Percentiles rank a stretch among this genome's conserved stretches.
phyloP scores from a whole-genome alignment of 2,797 vertebrate species.

The Amblyraja radiata region DNA sequence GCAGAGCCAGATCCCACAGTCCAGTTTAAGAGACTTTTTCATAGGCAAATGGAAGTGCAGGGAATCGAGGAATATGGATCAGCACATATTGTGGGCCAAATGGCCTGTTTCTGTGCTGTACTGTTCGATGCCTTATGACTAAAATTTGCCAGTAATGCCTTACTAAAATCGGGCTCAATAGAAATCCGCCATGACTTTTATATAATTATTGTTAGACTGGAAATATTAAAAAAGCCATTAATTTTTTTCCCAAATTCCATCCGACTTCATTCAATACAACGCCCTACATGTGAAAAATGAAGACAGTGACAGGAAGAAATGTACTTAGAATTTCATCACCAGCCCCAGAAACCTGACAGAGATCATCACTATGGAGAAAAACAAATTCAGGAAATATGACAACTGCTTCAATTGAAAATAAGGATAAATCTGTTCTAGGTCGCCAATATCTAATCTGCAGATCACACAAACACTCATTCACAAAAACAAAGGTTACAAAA shows the following conservation, averaged over 20 bases:
- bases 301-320: neutral
- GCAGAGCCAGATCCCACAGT: no score
- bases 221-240: neutral
- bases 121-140: no score
- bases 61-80: no score
- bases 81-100: no score
- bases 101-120: no score
- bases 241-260: neutral
- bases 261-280: neutral
- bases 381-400: neutral
- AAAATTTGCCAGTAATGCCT: no score
- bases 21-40: no score
- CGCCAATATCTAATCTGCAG: neutral
- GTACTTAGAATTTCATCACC: neutral
- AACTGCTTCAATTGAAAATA: neutral
- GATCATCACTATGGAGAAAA: neutral
- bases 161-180: no score
- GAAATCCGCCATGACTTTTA: no score
- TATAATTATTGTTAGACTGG: no score
- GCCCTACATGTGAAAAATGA: no score
- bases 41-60: no score
- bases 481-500: neutral
- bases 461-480: neutral
- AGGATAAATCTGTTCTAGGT: neutral
- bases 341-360: neutral